Base-by-base conservation (phyloP, 2,888 invertebrate species). In the Temnothorax rugatulus region DNA sequence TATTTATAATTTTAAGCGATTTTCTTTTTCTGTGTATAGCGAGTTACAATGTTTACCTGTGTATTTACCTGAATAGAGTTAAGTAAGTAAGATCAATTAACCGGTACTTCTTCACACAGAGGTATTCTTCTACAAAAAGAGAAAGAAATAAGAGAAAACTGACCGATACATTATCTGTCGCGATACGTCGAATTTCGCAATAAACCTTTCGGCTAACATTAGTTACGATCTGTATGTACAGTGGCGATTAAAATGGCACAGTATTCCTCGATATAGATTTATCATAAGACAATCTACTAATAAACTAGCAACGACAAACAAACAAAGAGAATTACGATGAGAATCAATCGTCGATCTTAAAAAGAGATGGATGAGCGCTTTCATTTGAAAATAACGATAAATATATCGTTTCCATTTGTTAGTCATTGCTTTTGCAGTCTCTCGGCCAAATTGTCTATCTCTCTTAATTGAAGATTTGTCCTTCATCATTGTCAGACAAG, bases 31-130 rank as follows among this genome's bases (percentile, higher is more conserved):
- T 76, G 77, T 69, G 69, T 68, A 77, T 68, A 44, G 41, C 41
- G 29, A 77, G 52, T 77, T 77, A 68, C 41, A 54, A 25, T 74
- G 52, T 44, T 77, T 77, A 77, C 13, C 75, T 76, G 41, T 54
- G n/a, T 68, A 71, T 73, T 59, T 79, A 79, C 57, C 47, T 71
- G 18, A 71, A 34, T 71, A 79, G 66, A 47, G 4, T 50, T 81
- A 73, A 38, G 73, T 81, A 73, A 38, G 73, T 81, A 73, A 38
- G 73, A 73, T n/a, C 9, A 68, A 68, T 73, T 59, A 71, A 81
- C 4, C n/a, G 13, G 13, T 61, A 81, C 2, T 69, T 77, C 44
- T 54, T 57, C 41, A n/a, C 47, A 29, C 41, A 69, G 69, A 77
- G 21, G 50, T 77, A 69, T 44, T 77, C 69, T 77, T 77, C 25